Base-by-base conservation (phyloP, 2,113 vertebrate genomes). In the Stercorarius parasiticus region DNA sequence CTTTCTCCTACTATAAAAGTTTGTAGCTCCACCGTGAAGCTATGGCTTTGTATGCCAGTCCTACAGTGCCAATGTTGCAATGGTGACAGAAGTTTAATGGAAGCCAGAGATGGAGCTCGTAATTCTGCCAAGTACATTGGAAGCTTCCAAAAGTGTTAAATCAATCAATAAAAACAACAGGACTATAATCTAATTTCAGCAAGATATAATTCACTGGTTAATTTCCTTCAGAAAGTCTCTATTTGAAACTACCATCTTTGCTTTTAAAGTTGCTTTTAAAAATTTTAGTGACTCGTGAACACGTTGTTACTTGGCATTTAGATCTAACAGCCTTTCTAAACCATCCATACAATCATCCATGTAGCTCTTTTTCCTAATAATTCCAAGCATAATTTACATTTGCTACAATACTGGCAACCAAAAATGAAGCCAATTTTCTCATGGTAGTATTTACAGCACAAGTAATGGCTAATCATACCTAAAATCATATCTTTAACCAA, bases 261-360 rank as follows among this genome's bases (percentile, higher is more conserved):
- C n/a, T 56, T 78, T 64, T 71, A 32, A 92, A 83, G 42, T 50
- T 64, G 18, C 16, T 81, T 86, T 70, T 20, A 36, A 82, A 58
- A 36, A 36, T 18, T 27, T 67, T n/a, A 34, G 25, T 11, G 55
- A 29, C 18, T 36, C 4, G 2, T n/a, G 40, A 73, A 22, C 49
- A 9, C 0, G 0, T 15, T 15, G 25, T 29, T 45, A 45, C 5
- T 82, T 42, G 45, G 40, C 47, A 50, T 32, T 56, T 29, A 45
- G 25, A 79, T 10, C 53, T 38, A 29, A 26, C 12, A 30, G 49
- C 18, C 47, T 30, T 45, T 42, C 69, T 38, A 15, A 64, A 64
- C 11, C 7, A 72, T 12, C 62, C 3, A 0, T 4, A 1, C 8
- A 69, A 19, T 1, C 53, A 23, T 3, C 20, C 49, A 34, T 27